Conservation (phyloP, 2,888 invertebrate species). For the Brenthis daphne region DNA sequence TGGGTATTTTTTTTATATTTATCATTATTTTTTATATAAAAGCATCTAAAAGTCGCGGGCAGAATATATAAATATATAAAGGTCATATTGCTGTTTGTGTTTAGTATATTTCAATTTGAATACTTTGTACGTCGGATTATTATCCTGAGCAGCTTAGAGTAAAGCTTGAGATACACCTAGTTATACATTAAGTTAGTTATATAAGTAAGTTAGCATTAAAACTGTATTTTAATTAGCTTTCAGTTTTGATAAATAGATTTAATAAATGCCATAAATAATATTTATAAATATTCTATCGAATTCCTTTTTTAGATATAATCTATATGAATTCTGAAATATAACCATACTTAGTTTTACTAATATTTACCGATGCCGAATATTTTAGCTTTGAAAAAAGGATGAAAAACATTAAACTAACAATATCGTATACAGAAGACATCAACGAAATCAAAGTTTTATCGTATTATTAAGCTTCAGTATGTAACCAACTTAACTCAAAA, state of each 20-base stretch:
- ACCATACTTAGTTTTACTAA: background rate
- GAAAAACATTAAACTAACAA: background rate
- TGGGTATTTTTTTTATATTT: background rate
- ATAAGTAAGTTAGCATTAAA: too few relatives aligned
- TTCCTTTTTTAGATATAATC: too few relatives aligned
- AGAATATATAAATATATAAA: conserved; percentile 19
- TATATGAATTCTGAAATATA: background rate
- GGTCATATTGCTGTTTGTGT: conserved; percentile 30
- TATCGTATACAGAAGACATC: conserved; percentile 17
- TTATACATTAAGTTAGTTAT: background rate
- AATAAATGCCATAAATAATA: too few relatives aligned
- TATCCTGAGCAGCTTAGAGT: conserved; percentile 42
- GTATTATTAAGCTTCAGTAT: conserved; percentile 38
- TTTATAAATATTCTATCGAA: too few relatives aligned
- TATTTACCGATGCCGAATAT: background rate
- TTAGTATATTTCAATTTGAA: conserved; percentile 41
- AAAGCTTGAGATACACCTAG: conserved; percentile 39
- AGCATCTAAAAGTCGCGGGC: background rate
- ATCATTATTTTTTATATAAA: background rate
- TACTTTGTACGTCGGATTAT: conserved; percentile 57
- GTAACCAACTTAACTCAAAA: conserved; percentile 39
- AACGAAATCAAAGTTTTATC: conserved; percentile 10
- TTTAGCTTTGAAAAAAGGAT: background rate
- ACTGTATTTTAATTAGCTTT: too few relatives aligned
- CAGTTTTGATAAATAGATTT: too few relatives aligned